Evolutionary conservation across 2,888 invertebrate genomes (phyloP).

Genomic region (Microplitis manilae): DNA sequence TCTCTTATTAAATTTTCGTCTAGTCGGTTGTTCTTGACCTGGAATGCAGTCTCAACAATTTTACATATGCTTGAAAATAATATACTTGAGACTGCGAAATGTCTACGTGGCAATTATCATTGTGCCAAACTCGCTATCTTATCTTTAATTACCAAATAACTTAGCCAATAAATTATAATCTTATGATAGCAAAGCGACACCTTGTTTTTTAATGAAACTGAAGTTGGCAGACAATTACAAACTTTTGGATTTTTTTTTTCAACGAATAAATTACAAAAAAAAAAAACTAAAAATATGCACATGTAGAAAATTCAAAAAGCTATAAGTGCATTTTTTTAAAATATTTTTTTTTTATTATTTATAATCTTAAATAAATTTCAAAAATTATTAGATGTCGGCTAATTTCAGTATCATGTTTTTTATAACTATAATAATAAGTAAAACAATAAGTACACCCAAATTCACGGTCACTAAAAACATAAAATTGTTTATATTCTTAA

Average conservation of each 20-base stretch:
- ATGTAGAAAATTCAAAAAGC: too few relatives aligned
- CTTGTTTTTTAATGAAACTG: background rate
- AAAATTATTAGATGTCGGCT: too few relatives aligned
- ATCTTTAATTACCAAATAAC: background rate
- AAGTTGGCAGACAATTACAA: too few relatives aligned
- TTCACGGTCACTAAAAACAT: background rate
- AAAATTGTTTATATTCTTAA: background rate
- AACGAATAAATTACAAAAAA: too few relatives aligned
- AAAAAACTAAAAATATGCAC: too few relatives aligned
- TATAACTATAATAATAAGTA: background rate
- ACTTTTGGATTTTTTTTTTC: too few relatives aligned
- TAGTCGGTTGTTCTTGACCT: slow-evolving; percentile 32
- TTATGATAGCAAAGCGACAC: background rate
- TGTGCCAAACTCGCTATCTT: background rate
- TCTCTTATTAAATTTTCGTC: background rate
- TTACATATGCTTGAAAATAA: slow-evolving; percentile 19
- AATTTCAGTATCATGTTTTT: too few relatives aligned
- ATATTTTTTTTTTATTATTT: too few relatives aligned
- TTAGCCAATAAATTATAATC: background rate
- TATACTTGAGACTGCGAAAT: slow-evolving; percentile 5
- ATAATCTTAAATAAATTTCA: too few relatives aligned
- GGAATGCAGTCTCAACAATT: slow-evolving; percentile 31
- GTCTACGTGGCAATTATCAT: background rate
- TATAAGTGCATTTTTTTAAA: too few relatives aligned
- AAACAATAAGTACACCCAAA: background rate